phyloP scores from a whole-genome alignment of 2,888 invertebrate genomes.

The Diadegma fenestrale region DNA sequence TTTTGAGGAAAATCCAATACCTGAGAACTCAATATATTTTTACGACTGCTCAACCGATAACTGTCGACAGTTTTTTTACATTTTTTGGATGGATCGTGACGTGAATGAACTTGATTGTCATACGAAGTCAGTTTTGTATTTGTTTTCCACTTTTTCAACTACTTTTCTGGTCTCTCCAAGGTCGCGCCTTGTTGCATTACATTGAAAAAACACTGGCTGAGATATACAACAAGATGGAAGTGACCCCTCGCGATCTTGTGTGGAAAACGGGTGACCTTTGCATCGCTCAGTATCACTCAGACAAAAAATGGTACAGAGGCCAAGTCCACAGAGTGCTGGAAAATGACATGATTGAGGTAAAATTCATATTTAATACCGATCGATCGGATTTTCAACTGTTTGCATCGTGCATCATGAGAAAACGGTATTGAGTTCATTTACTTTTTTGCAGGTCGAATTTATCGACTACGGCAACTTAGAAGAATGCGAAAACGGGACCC shows the following conservation, averaged over 20 bases:
- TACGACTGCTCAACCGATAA: background rate
- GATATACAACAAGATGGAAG: constrained; percentile 85
- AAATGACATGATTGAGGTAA: constrained; percentile 85
- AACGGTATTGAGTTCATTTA: background rate
- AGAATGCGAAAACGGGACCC: constrained; percentile 86
- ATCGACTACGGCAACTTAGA: constrained; percentile 95
- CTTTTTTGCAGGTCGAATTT: constrained; percentile 86
- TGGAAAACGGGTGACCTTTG: constrained; percentile 90
- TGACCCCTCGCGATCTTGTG: constrained; percentile 85
- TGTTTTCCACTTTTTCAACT: constrained; percentile 8
- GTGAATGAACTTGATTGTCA: background rate
- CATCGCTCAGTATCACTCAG: constrained; percentile 88
- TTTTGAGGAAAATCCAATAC: background rate
- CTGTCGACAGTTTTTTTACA: background rate
- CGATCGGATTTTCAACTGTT: background rate
- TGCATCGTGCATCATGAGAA: background rate
- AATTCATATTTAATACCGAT: background rate
- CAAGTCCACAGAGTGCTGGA: constrained; percentile 85
- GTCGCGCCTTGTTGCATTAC: constrained; percentile 80
- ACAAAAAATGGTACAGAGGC: constrained; percentile 91
- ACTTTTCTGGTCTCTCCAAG: constrained; percentile 68
- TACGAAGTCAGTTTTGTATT: background rate
- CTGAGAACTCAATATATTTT: background rate
- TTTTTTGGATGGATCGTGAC: background rate
- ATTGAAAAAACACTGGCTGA: constrained; percentile 86